Evolutionary conservation across 2,888 invertebrate species (phyloP).

Genomic region (Chrysopilus asiliformis): DNA sequence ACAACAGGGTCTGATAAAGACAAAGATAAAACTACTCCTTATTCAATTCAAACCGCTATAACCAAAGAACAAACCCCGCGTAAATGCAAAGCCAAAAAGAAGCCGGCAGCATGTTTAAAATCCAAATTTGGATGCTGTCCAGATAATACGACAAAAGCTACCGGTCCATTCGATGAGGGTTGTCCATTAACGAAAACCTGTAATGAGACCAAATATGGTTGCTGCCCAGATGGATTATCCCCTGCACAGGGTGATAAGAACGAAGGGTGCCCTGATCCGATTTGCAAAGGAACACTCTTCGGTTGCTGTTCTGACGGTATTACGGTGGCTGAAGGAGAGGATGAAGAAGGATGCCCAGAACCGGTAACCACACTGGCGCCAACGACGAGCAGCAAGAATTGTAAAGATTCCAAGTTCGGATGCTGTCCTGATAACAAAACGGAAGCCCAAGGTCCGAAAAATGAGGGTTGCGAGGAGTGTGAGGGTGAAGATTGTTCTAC

Average conservation of each 20-base stretch:
- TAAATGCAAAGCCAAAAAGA: slow-evolving; percentile 44
- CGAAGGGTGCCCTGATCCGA: slow-evolving; percentile 61
- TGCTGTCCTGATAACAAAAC: slow-evolving; percentile 73
- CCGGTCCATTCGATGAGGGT: slow-evolving; percentile 70
- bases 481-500: slow-evolving; percentile 16
- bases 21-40: slow-evolving; percentile 38
- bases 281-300: slow-evolving; percentile 64
- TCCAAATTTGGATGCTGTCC: slow-evolving; percentile 73
- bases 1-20: slow-evolving; percentile 20
- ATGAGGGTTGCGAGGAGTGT: slow-evolving; percentile 55
- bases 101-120: slow-evolving; percentile 41
- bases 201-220: slow-evolving; percentile 58
- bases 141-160: slow-evolving; percentile 60
- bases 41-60: slow-evolving; percentile 40
- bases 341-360: slow-evolving; percentile 64
- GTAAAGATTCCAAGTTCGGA: slow-evolving; percentile 59
- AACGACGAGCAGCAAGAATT: slow-evolving; percentile 2
- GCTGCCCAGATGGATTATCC: slow-evolving; percentile 73
- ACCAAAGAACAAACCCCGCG: slow-evolving; percentile 37
- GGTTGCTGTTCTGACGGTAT: slow-evolving; percentile 77
- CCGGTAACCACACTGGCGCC: slow-evolving; percentile 40
- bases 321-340: slow-evolving; percentile 63
- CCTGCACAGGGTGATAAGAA: slow-evolving; percentile 55
- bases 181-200: slow-evolving; percentile 64
- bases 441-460: slow-evolving; percentile 58